Conservation (phyloP, 2,797 vertebrate genomes). For the Lates japonicus region DNA sequence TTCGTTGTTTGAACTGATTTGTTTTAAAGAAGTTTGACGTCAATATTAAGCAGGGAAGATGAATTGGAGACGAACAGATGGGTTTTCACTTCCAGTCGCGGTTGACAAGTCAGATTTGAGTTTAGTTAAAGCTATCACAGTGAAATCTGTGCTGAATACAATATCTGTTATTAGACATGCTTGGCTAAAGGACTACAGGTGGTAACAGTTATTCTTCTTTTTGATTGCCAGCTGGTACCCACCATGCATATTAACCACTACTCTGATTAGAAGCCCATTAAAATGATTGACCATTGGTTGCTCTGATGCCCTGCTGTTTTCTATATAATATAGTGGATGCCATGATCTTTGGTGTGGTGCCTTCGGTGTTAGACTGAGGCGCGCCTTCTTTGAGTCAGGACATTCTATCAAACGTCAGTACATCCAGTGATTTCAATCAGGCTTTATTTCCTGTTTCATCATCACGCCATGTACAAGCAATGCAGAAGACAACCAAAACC, state of each 20-base stretch:
- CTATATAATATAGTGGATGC: background rate
- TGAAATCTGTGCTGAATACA: too few relatives aligned
- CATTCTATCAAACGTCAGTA: background rate
- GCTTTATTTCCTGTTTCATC: slow-evolving; percentile 48
- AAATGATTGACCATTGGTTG: background rate
- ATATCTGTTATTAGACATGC: background rate
- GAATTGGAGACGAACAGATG: too few relatives aligned
- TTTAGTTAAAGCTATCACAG: background rate
- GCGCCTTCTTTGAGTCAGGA: background rate
- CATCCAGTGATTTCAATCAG: slow-evolving; percentile 28
- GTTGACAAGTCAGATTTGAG: too few relatives aligned
- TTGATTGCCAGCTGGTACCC: background rate
- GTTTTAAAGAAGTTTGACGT: too few relatives aligned
- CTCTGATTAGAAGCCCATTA: background rate
- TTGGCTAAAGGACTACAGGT: background rate
- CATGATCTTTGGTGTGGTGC: background rate
- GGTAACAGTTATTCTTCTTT: background rate
- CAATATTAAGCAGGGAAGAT: too few relatives aligned
- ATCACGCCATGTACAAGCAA: slow-evolving; percentile 32
- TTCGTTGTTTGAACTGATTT: background rate
- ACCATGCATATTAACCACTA: background rate
- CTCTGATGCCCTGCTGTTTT: background rate
- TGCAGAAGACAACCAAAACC: too few relatives aligned
- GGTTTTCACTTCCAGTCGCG: too few relatives aligned
- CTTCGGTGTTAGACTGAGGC: background rate